phyloP scores from a whole-genome alignment of 2,797 vertebrate species.

The Periparus ater region DNA sequence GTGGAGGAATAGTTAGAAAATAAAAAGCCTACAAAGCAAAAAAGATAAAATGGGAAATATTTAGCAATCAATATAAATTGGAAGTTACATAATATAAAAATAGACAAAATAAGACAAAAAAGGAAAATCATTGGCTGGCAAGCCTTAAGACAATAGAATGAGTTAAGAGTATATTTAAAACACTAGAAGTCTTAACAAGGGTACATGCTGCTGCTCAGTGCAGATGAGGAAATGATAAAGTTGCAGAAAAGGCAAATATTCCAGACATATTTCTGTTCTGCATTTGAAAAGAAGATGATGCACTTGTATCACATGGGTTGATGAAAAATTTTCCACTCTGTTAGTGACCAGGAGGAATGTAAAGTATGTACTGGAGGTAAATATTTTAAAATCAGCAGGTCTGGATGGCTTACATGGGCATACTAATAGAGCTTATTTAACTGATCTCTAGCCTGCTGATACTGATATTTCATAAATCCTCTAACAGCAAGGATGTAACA shows the following conservation, averaged over 20 bases:
- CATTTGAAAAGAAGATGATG: constrained; percentile 26
- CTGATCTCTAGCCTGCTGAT: constrained; percentile 1
- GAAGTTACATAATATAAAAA: constrained; percentile 3
- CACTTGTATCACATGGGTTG: neutral
- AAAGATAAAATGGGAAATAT: neutral
- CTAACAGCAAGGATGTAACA: neutral
- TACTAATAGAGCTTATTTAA: neutral
- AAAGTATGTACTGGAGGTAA: constrained; percentile 1
- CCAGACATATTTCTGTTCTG: neutral
- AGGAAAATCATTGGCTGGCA: constrained; percentile 16
- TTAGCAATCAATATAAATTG: constrained; percentile 21
- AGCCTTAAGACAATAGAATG: neutral
- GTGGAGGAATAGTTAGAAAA: neutral
- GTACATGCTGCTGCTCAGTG: neutral
- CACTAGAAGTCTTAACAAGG: neutral
- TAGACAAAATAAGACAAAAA: neutral
- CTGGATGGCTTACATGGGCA: neutral
- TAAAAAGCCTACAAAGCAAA: constrained; percentile 33
- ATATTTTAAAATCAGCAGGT: constrained; percentile 43
- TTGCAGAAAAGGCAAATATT: constrained; percentile 24
- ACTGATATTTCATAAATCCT: neutral
- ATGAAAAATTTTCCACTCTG: constrained; percentile 12
- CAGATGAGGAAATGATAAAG: neutral
- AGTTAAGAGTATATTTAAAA: constrained; percentile 4
- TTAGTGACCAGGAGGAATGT: constrained; percentile 12